Evolutionary conservation across 2,888 invertebrate genomes (phyloP).

Genomic region (Eubasilissa splendida): DNA sequence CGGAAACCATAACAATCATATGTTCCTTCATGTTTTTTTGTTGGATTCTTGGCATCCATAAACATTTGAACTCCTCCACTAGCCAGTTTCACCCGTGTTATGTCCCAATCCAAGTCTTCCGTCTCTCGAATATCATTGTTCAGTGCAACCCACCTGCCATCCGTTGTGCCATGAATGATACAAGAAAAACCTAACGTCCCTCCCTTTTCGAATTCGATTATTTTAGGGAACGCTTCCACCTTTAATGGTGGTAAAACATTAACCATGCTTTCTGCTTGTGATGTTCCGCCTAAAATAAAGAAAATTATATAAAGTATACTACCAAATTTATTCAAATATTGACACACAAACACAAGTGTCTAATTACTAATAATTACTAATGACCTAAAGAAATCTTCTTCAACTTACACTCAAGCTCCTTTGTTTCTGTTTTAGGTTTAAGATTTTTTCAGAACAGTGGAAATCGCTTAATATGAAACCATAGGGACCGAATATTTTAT

Average conservation of each 20-base stretch:
- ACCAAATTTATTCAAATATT: too few species aligned
- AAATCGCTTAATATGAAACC: too few species aligned
- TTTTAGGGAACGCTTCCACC: constrained; percentile 60
- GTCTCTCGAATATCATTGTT: constrained; percentile 12
- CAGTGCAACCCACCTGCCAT: constrained; percentile 34
- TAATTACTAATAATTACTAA: too few species aligned
- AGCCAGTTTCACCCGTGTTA: constrained; percentile 24
- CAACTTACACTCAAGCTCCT: too few species aligned
- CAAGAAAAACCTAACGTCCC: constrained; percentile 50
- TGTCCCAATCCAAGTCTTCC: constrained; percentile 33
- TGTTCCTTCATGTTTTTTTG: constrained; percentile 45
- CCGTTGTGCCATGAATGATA: constrained; percentile 38
- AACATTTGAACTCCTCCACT: constrained; percentile 35
- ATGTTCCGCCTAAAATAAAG: constrained; percentile 64
- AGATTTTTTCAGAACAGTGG: too few species aligned
- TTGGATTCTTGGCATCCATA: constrained; percentile 47
- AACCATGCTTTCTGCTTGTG: constrained; percentile 62
- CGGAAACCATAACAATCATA: constrained; percentile 48
- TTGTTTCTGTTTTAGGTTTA: too few species aligned
- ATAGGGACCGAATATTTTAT: too few species aligned
- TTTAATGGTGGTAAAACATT: constrained; percentile 62
- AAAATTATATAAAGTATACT: too few species aligned
- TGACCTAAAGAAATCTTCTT: too few species aligned
- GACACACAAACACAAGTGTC: too few species aligned
- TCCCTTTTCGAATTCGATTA: constrained; percentile 48